Conservation (phyloP, 2,888 invertebrate genomes). For the Prenolepis imparis region DNA sequence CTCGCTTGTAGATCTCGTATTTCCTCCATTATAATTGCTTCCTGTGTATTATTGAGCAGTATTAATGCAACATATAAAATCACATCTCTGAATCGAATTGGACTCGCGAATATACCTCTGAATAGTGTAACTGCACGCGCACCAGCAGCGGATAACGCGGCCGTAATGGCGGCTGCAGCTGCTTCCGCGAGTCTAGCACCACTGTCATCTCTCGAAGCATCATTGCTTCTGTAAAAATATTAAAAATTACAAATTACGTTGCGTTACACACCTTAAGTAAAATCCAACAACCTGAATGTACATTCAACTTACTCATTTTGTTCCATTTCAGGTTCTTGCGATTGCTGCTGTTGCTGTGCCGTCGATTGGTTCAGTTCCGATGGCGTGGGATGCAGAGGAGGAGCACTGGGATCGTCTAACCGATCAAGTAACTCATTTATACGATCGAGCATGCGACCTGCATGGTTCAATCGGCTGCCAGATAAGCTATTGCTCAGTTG, state of each 20-base stretch:
- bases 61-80: slow-evolving; percentile 7
- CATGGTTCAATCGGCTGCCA: slow-evolving; percentile 87
- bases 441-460: slow-evolving; percentile 87
- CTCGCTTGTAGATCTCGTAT: slow-evolving; percentile 59
- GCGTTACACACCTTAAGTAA: neutral
- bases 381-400: slow-evolving; percentile 64
- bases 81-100: neutral
- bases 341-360: slow-evolving; percentile 78
- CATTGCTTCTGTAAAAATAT: slow-evolving; percentile 63
- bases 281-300: neutral
- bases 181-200: slow-evolving; percentile 76
- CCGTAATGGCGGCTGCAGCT: slow-evolving; percentile 83
- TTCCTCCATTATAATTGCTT: slow-evolving; percentile 65
- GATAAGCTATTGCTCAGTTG: slow-evolving; percentile 87
- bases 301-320: slow-evolving; percentile 67
- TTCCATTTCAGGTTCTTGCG: slow-evolving; percentile 71
- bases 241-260: slow-evolving; percentile 18
- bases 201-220: slow-evolving; percentile 65
- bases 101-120: slow-evolving; percentile 60
- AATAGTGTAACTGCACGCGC: slow-evolving; percentile 76
- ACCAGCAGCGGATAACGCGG: slow-evolving; percentile 83
- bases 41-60: slow-evolving; percentile 51
- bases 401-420: slow-evolving; percentile 84
- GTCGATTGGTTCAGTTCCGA: slow-evolving; percentile 79
- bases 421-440: slow-evolving; percentile 86